Evolutionary conservation across 2,888 invertebrate genomes (phyloP), one percentile per base, ranked within the genome.

Genomic region (Bombylius major): DNA sequence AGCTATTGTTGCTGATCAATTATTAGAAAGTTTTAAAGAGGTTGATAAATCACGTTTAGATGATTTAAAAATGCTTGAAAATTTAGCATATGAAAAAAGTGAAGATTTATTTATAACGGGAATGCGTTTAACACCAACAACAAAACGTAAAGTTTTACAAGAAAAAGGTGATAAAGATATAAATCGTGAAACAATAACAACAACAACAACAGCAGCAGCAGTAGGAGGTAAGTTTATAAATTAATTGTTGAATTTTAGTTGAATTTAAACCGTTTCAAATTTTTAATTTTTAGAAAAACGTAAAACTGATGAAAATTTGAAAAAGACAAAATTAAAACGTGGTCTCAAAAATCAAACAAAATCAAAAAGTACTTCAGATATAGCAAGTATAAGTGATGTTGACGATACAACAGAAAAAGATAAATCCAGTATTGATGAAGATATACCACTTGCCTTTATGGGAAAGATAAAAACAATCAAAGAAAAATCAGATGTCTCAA

Each of bases 1-100:
- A 0, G 73, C 74, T 42, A 74, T 74, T 61, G 72, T 74, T 47
- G 74, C 74, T 4, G 74, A 74, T 63, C 74, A 74, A 56, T 60
- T 74, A 45, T 51, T 74, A 48, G 74, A 74, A 53, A 74, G 74
- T 61, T 74, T 74, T 42, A 74, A 74, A 60, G 66, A 66, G 59
- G 70, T 73, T 4, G 74, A 74, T 57, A 72, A 74, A 60, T 70
- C 71, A 4, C 67, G 72, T 1, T 65, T 73, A 5, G 71, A 74
- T 58, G 73, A 74, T 50, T 63, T 74, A 4, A 74, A 72, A 59
- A 69, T 70, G 57, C 62, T 74, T 13, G 73, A 74, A 61, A 72
- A 73, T 54, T 56, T 74, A 51, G 72, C 74, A 0, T 71, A 72
- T 57, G 72, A 72, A 55, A 74, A 71, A 60, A 73, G 71, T 60